Conservation (phyloP, 2,113 vertebrate species). For the Oryctolagus cuniculus region mOryCun1.1 NC_091445.1:74908501-74909000, state of each 20-base stretch:
- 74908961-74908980: background rate
- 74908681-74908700: background rate
- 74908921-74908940: conserved; percentile 36
- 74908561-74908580: background rate
- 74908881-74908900: conserved; percentile 13
- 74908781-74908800: background rate
- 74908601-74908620: background rate
- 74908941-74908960: conserved; percentile 22
- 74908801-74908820: background rate
- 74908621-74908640: background rate
- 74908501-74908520: background rate
- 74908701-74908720: background rate
- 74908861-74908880: background rate
- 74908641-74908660: background rate
- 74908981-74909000: conserved; percentile 48
- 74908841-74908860: background rate
- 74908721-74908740: conserved; percentile 14
- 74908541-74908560: no score
- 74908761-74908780: no score
- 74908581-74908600: background rate
- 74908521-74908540: background rate
- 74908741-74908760: background rate
- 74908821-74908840: background rate
- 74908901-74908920: conserved; percentile 2
- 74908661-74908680: background rate